A percentile compares a stretch with the other conserved stretches of the same genome.
These are phyloP conservation scores for Callipepla squamata DNA, from an alignment of 2,113 vertebrate genomes.

Conservation along the genomic window DNA sequence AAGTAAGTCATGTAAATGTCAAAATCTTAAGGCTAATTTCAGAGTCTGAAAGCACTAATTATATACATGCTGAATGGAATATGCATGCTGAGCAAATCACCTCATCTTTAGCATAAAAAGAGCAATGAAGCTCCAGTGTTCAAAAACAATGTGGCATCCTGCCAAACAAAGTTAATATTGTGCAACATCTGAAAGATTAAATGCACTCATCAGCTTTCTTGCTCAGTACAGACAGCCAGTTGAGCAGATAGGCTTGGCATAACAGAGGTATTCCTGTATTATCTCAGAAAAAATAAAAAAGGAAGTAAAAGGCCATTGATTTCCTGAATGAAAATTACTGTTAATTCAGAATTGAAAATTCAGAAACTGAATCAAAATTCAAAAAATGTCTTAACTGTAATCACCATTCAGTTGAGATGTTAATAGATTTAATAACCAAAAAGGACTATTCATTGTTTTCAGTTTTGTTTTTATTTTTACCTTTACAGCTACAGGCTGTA, in stretches of 20 bases:
- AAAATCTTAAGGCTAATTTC: conserved; percentile 31
- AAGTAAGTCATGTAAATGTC: conserved; percentile 31
- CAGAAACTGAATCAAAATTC: not conserved
- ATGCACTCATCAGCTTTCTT: not conserved
- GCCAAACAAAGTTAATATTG: not conserved
- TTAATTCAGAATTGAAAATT: not conserved
- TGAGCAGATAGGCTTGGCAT: not conserved
- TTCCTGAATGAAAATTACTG: not conserved
- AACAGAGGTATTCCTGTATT: not conserved
- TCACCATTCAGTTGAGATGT: not conserved
- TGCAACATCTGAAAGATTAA: not conserved
- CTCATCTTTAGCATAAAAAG: not conserved
- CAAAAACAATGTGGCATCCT: not conserved
- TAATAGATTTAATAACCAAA: not conserved
- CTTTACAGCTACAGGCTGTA: fast-evolving
- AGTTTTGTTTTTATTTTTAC: not conserved
- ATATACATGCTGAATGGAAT: conserved; percentile 2
- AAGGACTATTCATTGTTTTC: not conserved
- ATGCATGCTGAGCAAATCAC: conserved; percentile 37
- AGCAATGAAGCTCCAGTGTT: not conserved
- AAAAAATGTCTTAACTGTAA: not conserved
- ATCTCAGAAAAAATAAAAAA: not conserved
- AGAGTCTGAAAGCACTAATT: conserved; percentile 46
- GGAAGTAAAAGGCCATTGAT: not conserved
- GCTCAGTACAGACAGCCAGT: not conserved